Base-by-base conservation (phyloP, 2,888 invertebrate genomes). In the Listrodromus nycthemerus region DNA sequence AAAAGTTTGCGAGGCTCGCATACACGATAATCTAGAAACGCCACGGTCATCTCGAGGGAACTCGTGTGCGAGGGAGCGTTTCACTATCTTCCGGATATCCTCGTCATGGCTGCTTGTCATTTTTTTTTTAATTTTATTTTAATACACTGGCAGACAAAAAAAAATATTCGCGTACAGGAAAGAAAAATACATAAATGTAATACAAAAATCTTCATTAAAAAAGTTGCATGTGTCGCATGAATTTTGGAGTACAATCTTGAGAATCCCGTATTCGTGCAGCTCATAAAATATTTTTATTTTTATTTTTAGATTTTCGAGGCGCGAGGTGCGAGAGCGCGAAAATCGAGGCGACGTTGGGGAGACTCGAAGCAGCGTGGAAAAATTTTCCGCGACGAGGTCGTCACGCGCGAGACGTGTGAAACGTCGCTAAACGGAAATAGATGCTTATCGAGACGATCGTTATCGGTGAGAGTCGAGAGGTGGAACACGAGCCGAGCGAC, bases 31-130 rank as follows among this genome's bases (percentile, higher is more conserved):
- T 80, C 73, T 73, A 4, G 45, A 30, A 80, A 24, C 52, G 67
- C 74, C 69, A 50, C 61, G 69, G 74, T 74, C 67, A 67, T 74
- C 61, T 50, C 74, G 58, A 61, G 67, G 73, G 74, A 69, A 69
- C 45, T 50, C 52, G 37, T 37, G 41, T 16, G 58, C 41, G 21
- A 19, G 7, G 55, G 33, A 37, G 41, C 19, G 37, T 58, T 58
- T 24, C 55, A 27, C 37, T 52, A 74, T 37, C 55, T 45, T 58
- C 16, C 50, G 16, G 66, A 74, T 73, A 65, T 41, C 19, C 24
- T 2, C 45, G 19, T 50, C 37, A 76, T 37, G 27, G 19, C n/a
- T 13, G 19, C 21, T 45, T 73, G 27, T 13, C 65, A 10, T 37
- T 37, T 16, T 33, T 63, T 16, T 69, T 33, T 63, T 16, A n/a